Evolutionary conservation across 2,888 invertebrate species (phyloP), one percentile per base, ranked within the genome.

Genomic region (Drosophila acutilabella): DNA sequence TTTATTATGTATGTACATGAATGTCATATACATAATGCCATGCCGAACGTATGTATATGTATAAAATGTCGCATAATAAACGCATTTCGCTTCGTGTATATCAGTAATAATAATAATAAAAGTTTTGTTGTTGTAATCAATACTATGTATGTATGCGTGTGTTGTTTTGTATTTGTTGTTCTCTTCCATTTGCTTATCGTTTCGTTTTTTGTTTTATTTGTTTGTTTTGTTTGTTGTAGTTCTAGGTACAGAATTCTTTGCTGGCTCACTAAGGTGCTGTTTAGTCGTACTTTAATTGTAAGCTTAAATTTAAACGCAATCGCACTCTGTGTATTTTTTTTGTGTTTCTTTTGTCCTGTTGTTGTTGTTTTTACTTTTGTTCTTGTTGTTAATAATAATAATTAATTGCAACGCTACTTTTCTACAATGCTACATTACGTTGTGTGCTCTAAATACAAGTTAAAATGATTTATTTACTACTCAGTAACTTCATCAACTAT

Each of bases 231-330:
- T 48, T 59, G 50, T 71, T 74, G 64, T 71, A 71, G 73, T 80
- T 84, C 73, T 90, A 91, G 89, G 90, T 91, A 90, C 90, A 86
- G 90, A 89, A 90, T 89, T 83, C 64, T 81, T 84, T 88, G 83
- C 89, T 82, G 79, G 74, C 81, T 86, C 64, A 54, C 83, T 88
- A 78, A 73, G 75, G 78, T 89, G 85, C 84, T 83, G 62, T 70
- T 70, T 74, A 64, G 50, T 73, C 56, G 44, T 68, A 66, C 60
- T 82, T 38, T 78, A 81, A 81, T 76, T 79, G 58, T 80, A 80
- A 78, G 86, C 86, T 75, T 85, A 77, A 73, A 67, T 69, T 84
- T 79, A 83, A 71, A 66, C 71, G 68, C 64, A 66, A 61, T 65
- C 48, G 69, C 64, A 56, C 68, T 61, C 64, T 59, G 50, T 64